These are phyloP conservation scores for Pollachius pollachius DNA, from an alignment of 2,113 vertebrate genomes.

Conservation along the genomic window DNA sequence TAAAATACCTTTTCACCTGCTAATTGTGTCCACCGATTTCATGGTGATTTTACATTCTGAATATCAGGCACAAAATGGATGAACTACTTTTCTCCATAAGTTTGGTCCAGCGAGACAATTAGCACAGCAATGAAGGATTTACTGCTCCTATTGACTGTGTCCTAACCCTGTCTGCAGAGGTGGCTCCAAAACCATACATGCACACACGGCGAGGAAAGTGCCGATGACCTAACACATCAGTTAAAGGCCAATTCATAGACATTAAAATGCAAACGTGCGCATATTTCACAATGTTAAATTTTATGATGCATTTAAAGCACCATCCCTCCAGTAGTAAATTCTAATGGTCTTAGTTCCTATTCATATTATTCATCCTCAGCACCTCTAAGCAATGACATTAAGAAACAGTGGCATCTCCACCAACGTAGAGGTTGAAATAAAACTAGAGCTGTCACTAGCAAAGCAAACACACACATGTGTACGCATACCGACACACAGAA, in stretches of 20 bases:
- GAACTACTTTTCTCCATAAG: too few relatives aligned
- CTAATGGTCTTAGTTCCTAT: conserved; percentile 73
- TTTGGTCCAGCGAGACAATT: too few relatives aligned
- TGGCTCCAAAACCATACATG: too few relatives aligned
- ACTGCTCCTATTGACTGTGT: too few relatives aligned
- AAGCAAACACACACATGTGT: conserved; percentile 26
- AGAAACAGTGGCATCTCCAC: conserved; percentile 69
- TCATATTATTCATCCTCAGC: conserved; percentile 71
- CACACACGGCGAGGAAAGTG: too few relatives aligned
- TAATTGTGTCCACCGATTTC: too few relatives aligned
- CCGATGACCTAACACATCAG: conserved; percentile 72
- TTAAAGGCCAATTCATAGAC: conserved; percentile 71
- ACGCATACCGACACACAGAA: not conserved
- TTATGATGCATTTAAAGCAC: conserved; percentile 81
- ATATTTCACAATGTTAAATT: conserved; percentile 79
- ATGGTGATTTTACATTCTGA: too few relatives aligned
- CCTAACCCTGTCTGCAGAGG: too few relatives aligned
- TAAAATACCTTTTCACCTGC: too few relatives aligned
- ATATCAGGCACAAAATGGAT: too few relatives aligned
- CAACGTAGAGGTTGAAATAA: conserved; percentile 65
- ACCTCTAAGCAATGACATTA: conserved; percentile 69
- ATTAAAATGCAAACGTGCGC: conserved; percentile 80
- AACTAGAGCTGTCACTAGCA: conserved; percentile 50
- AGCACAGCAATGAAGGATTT: too few relatives aligned
- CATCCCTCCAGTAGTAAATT: conserved; percentile 77